Evolutionary conservation across 1,140 invertebrate species (phyloP).

Genomic region (Adoxophyes honmai): DNA sequence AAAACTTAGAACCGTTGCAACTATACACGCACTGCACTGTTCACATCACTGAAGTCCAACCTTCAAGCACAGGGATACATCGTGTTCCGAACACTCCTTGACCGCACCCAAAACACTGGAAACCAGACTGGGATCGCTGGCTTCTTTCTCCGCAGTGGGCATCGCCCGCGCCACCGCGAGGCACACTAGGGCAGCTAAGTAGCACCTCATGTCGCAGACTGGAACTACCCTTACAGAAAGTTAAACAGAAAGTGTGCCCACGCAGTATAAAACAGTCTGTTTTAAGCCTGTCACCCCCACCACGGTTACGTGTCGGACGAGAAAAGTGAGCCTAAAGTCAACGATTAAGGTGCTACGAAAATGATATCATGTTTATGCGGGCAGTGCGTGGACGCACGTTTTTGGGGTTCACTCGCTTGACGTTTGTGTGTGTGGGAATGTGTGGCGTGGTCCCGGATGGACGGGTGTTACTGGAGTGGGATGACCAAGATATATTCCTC

Average conservation of each 20-base stretch:
- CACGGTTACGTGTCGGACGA: constrained; percentile 36
- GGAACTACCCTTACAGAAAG: constrained; percentile 57
- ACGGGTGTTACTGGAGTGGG: constrained; percentile 25
- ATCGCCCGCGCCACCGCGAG: constrained; percentile 50
- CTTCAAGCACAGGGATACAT: constrained; percentile 66
- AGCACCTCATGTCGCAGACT: constrained; percentile 48
- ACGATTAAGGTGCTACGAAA: constrained; percentile 52
- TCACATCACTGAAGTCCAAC: constrained; percentile 51
- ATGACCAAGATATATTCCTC: constrained; percentile 15
- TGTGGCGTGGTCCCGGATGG: constrained; percentile 23
- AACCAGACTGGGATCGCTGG: constrained; percentile 47
- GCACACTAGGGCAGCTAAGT: constrained; percentile 54
- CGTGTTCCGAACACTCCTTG: constrained; percentile 62
- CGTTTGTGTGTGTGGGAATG: constrained; percentile 20
- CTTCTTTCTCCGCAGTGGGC: constrained; percentile 57
- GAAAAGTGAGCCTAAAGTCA: constrained; percentile 58
- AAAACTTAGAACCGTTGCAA: constrained; percentile 25
- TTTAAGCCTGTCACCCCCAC: constrained; percentile 68
- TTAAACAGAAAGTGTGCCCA: constrained; percentile 61
- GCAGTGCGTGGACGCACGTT: constrained; percentile 28
- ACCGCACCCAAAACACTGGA: constrained; percentile 53
- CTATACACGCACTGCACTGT: constrained; percentile 22
- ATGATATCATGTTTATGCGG: constrained; percentile 42
- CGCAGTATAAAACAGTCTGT: constrained; percentile 50
- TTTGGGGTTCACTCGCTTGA: constrained; percentile 29